Evolutionary conservation across 2,797 vertebrate species (phyloP).

Genomic region (Oreonectes daqikongensis): DNA sequence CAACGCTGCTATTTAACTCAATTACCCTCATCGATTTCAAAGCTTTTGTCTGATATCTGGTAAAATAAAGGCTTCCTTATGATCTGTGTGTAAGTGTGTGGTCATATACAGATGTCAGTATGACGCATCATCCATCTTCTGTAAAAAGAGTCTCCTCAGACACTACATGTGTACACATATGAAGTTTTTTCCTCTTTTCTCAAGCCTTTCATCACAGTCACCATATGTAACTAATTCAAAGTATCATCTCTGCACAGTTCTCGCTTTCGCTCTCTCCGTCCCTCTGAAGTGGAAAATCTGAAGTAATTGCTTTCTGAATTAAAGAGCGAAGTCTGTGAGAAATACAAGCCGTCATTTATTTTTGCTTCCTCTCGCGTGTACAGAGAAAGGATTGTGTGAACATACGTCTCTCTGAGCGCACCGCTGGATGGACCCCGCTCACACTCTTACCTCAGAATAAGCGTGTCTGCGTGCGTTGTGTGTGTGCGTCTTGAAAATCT

Average conservation of each 20-base stretch:
- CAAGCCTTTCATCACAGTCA: conserved; percentile 52
- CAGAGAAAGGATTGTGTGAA: conserved; percentile 59
- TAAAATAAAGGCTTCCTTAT: background rate
- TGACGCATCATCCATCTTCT: conserved; percentile 47
- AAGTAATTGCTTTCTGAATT: conserved; percentile 83
- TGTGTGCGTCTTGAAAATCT: conserved; percentile 14
- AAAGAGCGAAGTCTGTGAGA: conserved; percentile 73
- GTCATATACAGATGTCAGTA: conserved; percentile 46
- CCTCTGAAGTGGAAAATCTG: conserved; percentile 80
- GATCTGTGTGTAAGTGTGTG: conserved; percentile 40
- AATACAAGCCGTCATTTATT: conserved; percentile 75
- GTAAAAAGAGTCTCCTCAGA: conserved; percentile 48
- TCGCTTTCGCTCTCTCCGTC: conserved; percentile 31
- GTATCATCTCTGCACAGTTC: conserved; percentile 63
- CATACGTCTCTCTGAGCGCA: background rate
- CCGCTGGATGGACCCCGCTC: conserved; percentile 8
- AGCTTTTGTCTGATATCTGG: conserved; percentile 25
- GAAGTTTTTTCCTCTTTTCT: conserved; percentile 50
- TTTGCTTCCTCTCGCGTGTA: conserved; percentile 54
- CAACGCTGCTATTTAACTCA: conserved; percentile 25
- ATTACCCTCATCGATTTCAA: conserved; percentile 45
- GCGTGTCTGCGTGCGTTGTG: conserved; percentile 1
- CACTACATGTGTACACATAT: conserved; percentile 47
- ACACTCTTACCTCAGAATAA: conserved; percentile 34
- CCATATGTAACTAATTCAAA: conserved; percentile 68